Conservation (phyloP, 2,113 vertebrate genomes). For the Pelodiscus sinensis region DNA sequence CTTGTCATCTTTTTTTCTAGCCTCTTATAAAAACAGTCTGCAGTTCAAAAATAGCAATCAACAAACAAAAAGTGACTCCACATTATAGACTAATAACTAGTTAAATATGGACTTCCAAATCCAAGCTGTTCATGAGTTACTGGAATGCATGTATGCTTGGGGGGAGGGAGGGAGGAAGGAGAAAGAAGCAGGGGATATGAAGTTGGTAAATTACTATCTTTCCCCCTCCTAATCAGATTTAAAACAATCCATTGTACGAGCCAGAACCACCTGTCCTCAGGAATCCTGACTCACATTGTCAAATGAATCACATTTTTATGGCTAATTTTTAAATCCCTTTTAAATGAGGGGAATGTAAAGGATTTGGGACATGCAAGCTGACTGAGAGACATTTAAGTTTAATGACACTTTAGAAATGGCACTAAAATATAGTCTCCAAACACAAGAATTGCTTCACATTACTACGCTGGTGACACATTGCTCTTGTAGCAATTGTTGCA, state of each 20-base stretch:
- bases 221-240: not conserved
- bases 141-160: accelerated
- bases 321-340: not conserved
- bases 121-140: not conserved
- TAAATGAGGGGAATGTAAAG: not conserved
- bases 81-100: not conserved
- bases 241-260: not conserved
- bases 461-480: accelerated
- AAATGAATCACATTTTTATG: not conserved
- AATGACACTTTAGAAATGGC: accelerated
- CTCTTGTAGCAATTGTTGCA: not conserved
- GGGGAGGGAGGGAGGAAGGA: accelerated
- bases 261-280: not conserved
- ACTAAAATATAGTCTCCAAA: not conserved
- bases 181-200: not conserved
- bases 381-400: not conserved
- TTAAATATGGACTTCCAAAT: not conserved
- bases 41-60: not conserved
- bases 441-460: not conserved
- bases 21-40: not conserved
- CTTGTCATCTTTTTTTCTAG: accelerated
- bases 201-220: not conserved
- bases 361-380: not conserved
- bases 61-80: not conserved
- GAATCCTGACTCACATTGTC: not conserved